Conservation (phyloP, 2,113 vertebrate species). For the Pavo muticus region DNA sequence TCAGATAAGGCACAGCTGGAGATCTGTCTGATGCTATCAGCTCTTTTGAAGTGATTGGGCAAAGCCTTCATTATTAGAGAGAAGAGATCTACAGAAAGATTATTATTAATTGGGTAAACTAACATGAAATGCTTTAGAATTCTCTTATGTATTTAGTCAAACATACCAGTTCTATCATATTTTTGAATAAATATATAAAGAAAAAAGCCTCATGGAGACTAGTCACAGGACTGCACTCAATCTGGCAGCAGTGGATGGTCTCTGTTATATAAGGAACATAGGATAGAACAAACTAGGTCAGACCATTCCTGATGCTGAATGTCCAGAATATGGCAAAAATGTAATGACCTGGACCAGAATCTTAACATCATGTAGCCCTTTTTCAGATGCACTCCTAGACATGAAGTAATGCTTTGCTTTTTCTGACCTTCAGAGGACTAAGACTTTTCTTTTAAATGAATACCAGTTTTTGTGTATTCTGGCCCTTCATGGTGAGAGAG, state of each 20-base stretch:
- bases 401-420: background rate
- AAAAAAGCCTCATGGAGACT: background rate
- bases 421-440: background rate
- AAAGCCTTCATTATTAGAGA: background rate
- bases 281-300: background rate
- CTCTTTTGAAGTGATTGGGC: background rate
- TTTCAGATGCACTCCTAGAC: background rate
- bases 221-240: background rate
- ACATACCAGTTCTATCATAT: background rate
- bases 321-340: background rate
- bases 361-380: background rate
- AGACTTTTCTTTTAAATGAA: background rate
- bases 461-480: background rate
- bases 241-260: background rate
- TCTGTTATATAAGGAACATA: background rate
- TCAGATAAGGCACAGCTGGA: constrained; percentile 26
- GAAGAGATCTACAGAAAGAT: background rate
- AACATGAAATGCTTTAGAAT: background rate
- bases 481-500: background rate
- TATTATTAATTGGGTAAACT: background rate
- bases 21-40: background rate
- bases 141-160: background rate
- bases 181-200: background rate
- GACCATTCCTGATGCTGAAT: background rate
- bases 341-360: background rate